Evolutionary conservation across 2,113 vertebrate genomes (phyloP).

Genomic region (Trematomus loennbergii): DNA sequence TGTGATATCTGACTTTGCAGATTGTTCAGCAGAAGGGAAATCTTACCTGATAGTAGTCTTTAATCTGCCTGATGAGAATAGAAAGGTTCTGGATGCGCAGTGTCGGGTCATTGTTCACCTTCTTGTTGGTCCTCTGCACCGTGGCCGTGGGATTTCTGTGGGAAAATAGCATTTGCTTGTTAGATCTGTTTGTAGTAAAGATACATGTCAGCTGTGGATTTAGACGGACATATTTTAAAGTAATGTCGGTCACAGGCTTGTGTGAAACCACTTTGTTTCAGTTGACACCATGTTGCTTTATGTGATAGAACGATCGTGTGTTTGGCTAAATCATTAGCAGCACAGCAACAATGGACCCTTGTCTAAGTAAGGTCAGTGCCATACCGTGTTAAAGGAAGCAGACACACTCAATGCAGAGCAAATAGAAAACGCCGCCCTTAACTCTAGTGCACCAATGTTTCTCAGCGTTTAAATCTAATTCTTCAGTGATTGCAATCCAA

Average conservation of each 20-base stretch:
- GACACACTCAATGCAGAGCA: neutral
- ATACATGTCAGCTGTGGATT: neutral
- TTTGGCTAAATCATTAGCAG: slow-evolving; percentile 20
- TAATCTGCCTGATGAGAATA: slow-evolving; percentile 94
- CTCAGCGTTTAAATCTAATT: neutral
- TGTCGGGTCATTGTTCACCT: slow-evolving; percentile 94
- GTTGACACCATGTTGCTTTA: slow-evolving; percentile 11
- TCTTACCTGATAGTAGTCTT: slow-evolving; percentile 96
- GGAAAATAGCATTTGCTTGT: neutral
- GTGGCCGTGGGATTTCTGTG: slow-evolving; percentile 93
- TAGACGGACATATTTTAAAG: neutral
- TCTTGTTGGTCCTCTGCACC: slow-evolving; percentile 95
- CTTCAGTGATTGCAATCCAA: neutral
- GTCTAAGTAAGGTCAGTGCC: slow-evolving; percentile 4
- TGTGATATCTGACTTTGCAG: neutral
- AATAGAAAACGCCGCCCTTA: neutral
- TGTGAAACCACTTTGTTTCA: slow-evolving; percentile 7
- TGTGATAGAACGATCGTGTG: neutral
- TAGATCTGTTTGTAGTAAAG: neutral
- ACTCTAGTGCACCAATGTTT: neutral
- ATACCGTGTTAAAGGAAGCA: slow-evolving; percentile 11
- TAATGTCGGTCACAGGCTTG: neutral
- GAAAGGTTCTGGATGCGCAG: slow-evolving; percentile 96
- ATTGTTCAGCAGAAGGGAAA: neutral
- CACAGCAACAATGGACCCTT: slow-evolving; percentile 26